Base-by-base conservation (phyloP, 2,113 vertebrate species). In the Lepisosteus osseus region DNA sequence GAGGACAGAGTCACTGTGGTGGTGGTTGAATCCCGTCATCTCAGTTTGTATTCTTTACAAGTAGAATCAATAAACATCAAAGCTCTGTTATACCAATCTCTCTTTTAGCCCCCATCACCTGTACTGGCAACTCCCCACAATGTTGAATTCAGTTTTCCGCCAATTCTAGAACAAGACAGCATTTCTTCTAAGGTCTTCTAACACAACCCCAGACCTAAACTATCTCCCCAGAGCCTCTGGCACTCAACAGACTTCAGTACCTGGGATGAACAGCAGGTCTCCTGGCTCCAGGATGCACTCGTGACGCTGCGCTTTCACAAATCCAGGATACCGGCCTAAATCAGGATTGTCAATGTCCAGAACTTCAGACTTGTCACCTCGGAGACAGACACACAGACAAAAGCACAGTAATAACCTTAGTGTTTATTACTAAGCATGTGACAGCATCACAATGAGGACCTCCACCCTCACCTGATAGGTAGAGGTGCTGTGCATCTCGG, bases 231-330 rank as follows among this genome's bases (percentile, higher is more conserved):
- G 57, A n/a, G 9, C 57, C 57, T n/a, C 47, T 6, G 17, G n/a
- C 66, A n/a, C 11, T 9, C 8, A 7, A 47, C 17, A 17, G 15
- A 6, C 15, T 6, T 2, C 3, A 69, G 83, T 82, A 99, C 97
- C 96, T 11, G 97, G 96, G 83, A 99, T 99, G 74, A 95, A 99
- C 15, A 99, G 91, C n/a, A 97, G 82, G 85, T 99, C 96, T 74
- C 97, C 95, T 67, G 94, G 90, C 80, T 97, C 88, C 74, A 99
- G 86, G 68, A 87, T 76, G 74, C 95, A 99, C 42, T 98, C 92
- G 59, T 93, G 93, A 65, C 93, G 83, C 76, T 80, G 88, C 7
- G 95, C 97, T 82, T 88, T 96, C 63, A 90, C 83, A 88, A 98
- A 99, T n/a, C 97, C 90, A 1, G 97, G 96, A 57, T 95, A 98